phyloP scores from a whole-genome alignment of 2,113 vertebrate species.

The Triplophysa rosa region DNA sequence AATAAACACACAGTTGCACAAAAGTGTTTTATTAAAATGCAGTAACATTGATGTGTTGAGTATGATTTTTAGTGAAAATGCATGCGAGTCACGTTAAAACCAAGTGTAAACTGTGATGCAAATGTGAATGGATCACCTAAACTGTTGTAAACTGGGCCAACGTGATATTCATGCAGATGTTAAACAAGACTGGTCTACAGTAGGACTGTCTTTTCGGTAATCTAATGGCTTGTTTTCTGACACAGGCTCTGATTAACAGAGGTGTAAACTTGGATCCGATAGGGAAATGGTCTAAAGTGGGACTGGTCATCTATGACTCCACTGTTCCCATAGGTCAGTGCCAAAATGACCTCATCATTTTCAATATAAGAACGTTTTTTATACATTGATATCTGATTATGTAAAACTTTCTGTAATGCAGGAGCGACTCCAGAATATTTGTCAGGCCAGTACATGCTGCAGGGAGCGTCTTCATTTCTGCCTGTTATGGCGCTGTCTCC shows the following conservation, averaged over 20 bases:
- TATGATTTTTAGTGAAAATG: no score
- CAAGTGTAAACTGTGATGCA: no score
- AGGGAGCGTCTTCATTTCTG: conserved; percentile 94
- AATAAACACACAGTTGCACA: no score
- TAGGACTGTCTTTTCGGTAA: not conserved
- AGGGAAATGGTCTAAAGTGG: conserved; percentile 96
- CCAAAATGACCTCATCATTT: not conserved
- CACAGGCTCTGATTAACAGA: conserved; percentile 92
- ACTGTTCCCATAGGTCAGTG: conserved; percentile 90
- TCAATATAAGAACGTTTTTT: not conserved
- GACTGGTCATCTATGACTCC: conserved; percentile 93
- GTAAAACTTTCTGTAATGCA: conserved; percentile 53
- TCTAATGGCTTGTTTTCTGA: conserved; percentile 22
- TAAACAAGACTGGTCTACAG: not conserved
- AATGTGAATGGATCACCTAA: no score
- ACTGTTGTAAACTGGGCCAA: not conserved
- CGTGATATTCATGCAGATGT: not conserved
- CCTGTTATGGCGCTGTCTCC: conserved; percentile 95
- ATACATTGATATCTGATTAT: no score
- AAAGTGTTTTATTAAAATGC: no score
- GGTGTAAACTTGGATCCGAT: conserved; percentile 95
- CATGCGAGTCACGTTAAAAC: no score
- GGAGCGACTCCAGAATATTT: conserved; percentile 97
- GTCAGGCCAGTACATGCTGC: conserved; percentile 96
- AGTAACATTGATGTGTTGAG: no score